Base-by-base conservation (phyloP, 2,113 vertebrate species). In the Salvelinus alpinus region DNA sequence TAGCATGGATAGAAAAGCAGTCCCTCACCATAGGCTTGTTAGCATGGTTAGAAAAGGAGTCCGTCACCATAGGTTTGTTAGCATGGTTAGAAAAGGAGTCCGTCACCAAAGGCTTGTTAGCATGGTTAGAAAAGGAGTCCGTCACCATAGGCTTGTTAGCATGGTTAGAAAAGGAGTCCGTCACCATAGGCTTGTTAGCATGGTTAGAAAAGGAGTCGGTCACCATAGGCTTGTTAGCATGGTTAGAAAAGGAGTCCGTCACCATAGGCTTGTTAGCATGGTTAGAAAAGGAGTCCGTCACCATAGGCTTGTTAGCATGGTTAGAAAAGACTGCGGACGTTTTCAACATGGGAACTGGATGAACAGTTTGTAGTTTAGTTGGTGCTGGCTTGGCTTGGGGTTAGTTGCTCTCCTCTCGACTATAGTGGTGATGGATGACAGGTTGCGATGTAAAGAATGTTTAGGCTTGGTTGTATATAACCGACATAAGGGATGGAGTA, bases 281-380 rank as follows among this genome's bases (percentile, higher is more conserved):
- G 31, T 38, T 34, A 34, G 6, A 34, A 51, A 81, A 79, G 73
- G 64, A 31, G 29, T 31, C 29, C 4, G 1, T 31, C 29, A 16
- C 48, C 48, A 16, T 2, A 7, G 31, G 8, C 82, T 70, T 75
- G 29, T 34, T 34, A 34, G 31, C 31, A 1, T 7, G 29, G 31
- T 38, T 34, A 34, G 31, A 34, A 51, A 81, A 79, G 73, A 60
- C 77, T 75, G 75, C 47, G 80, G 81, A 88, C 79, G 68, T 88
- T 78, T 90, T 83, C 64, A 72, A 72, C 72, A 87, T 82, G 59
- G 82, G 78, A 84, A 74, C 82, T 68, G 84, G 72, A 85, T 85
- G 82, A 91, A 86, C 84, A 81, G 73, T 76, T 82, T 72, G 13
- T 78, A 84, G 78, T 80, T 73, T 75, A 60, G 22, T 54, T 54